Evolutionary conservation across 2,888 invertebrate genomes (phyloP).

Genomic region (Dilophus febrilis): DNA sequence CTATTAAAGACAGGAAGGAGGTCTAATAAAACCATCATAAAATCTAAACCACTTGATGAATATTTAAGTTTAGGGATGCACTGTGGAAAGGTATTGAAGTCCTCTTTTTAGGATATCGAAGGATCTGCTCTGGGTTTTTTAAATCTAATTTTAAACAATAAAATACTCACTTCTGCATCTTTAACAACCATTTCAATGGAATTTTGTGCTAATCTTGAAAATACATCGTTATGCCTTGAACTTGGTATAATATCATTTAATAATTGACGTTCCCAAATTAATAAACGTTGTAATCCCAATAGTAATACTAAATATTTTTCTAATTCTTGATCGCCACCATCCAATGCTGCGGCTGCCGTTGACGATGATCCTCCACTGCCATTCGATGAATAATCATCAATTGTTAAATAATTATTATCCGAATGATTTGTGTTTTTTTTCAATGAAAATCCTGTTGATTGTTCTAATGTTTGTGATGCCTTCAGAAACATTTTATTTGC

Average conservation of each 20-base stretch:
- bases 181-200: conserved; percentile 70
- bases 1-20: not conserved
- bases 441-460: conserved; percentile 63
- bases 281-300: conserved; percentile 64
- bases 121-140: not conserved
- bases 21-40: too few species aligned
- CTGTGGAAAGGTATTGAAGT: too few species aligned
- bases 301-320: conserved; percentile 69
- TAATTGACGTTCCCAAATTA: conserved; percentile 70
- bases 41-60: too few species aligned
- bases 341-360: too few species aligned
- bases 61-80: too few species aligned
- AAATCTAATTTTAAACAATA: not conserved
- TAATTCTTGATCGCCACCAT: conserved; percentile 59
- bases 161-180: conserved; percentile 58
- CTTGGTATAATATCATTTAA: conserved; percentile 73
- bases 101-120: too few species aligned
- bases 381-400: conserved; percentile 22
- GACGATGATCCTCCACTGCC: too few species aligned
- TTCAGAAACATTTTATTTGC: conserved; percentile 69
- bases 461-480: conserved; percentile 67
- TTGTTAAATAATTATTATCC: conserved; percentile 25
- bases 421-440: conserved; percentile 31
- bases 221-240: conserved; percentile 64
- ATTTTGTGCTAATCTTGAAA: conserved; percentile 66